Base-by-base conservation (phyloP, 2,888 invertebrate genomes). In the Sthenelais limicola region DNA sequence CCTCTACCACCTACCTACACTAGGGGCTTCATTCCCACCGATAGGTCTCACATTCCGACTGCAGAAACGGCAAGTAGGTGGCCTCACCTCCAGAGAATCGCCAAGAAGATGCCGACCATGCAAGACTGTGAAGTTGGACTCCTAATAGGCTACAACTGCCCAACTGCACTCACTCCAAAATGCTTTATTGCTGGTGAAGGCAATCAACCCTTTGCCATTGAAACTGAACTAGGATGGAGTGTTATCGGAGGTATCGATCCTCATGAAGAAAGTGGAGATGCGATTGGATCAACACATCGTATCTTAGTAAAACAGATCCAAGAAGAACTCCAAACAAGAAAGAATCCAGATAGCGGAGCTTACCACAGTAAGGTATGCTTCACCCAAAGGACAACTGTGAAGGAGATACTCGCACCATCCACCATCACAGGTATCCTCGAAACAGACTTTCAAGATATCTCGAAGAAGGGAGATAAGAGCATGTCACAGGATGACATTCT, bases 81-180 rank as follows among this genome's bases (percentile, higher is more conserved):
- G 77, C 74, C 76, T 9, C 78, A 78, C 66, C 72, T 78, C 38
- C 33, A 67, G 48, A 12, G 26, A 3, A 73, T 79, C 49, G 71
- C 75, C 26, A 33, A 73, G 49, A 58, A 75, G 47, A 47, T 79
- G 7, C 38, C 52, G 43, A 69, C 72, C 28, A n/a, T 72, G 28
- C 26, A 56, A 26, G 54, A 77, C 7, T 77, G 73, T 49, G 77
- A 77, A 18, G 71, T 78, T 35, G 78, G 73, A 12, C 56, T 79
- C 0, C 35, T 79, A 26, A 76, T 80, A 9, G 79, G 79, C 0
- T 78, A 78, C 43, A 77, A 78, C 66, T 80, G 79, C 58, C 52
- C 78, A 26, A 35, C 52, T 18, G 80, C 79, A 15, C 51, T 79
- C 12, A 38, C 68, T 5, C 80, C 80, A 24, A 52, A 71, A 18